phyloP scores from a whole-genome alignment of 2,888 invertebrate genomes.

The Tetanocera ferruginea region DNA sequence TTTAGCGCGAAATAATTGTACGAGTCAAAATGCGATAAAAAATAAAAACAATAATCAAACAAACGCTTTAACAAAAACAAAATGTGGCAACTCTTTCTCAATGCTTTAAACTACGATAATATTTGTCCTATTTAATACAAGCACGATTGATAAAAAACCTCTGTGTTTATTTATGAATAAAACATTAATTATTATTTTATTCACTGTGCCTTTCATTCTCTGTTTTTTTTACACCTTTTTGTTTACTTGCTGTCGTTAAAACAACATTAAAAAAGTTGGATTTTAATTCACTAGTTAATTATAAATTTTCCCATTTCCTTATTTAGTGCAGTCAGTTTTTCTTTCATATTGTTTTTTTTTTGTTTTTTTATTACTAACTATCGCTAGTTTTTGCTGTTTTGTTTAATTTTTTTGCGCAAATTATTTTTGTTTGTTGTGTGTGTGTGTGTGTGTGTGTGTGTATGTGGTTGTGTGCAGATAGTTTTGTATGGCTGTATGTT shows the following conservation, averaged over 20 bases:
- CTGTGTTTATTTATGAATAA: slow-evolving; percentile 26
- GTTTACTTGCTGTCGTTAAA: slow-evolving; percentile 36
- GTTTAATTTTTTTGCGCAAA: slow-evolving; percentile 46
- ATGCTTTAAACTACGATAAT: neutral
- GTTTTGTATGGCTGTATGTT: slow-evolving; percentile 29
- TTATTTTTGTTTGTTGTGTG: slow-evolving; percentile 42
- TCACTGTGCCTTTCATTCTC: slow-evolving; percentile 35
- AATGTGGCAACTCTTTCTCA: neutral
- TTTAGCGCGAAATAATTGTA: no score
- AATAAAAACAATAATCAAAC: neutral
- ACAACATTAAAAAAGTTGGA: slow-evolving; percentile 23
- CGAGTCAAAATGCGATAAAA: neutral
- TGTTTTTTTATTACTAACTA: neutral
- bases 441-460: slow-evolving; percentile 46
- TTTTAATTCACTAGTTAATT: slow-evolving; percentile 38
- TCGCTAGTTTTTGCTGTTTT: slow-evolving; percentile 6
- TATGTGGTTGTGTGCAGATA: slow-evolving; percentile 28
- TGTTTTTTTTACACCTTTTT: slow-evolving; percentile 3
- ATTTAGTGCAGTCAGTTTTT: slow-evolving; percentile 31
- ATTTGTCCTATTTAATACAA: slow-evolving; percentile 13
- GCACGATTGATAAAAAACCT: neutral
- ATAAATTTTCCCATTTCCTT: slow-evolving; percentile 39
- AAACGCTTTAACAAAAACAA: neutral
- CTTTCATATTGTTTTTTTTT: neutral
- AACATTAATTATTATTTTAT: slow-evolving; percentile 33